phyloP scores from a whole-genome alignment of 2,113 vertebrate species.

The Prionailurus bengalensis region DNA sequence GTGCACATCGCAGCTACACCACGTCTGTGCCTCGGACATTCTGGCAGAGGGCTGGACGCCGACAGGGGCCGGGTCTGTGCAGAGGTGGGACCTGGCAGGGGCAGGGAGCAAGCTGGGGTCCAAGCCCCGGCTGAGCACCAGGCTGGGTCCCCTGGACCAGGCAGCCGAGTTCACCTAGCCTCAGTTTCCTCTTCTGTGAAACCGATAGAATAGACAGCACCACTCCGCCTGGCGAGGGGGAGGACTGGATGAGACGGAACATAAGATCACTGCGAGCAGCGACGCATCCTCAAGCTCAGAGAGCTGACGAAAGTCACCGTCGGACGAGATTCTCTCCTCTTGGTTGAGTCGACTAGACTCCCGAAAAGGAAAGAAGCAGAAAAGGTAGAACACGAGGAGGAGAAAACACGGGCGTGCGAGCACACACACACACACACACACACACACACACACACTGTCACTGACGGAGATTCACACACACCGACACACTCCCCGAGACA shows the following conservation, averaged over 20 bases:
- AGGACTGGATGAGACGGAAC: rapidly evolving
- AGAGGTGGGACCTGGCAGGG: background rate
- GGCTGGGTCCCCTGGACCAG: background rate
- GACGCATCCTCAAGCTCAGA: rapidly evolving
- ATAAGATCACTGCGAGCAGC: background rate
- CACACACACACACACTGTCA: rapidly evolving
- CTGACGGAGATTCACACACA: background rate
- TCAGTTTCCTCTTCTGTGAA: background rate
- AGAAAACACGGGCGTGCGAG: background rate
- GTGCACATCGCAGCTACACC: rapidly evolving
- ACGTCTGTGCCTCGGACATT: rapidly evolving
- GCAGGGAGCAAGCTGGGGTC: background rate
- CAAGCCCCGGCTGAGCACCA: background rate
- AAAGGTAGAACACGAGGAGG: background rate
- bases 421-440: background rate
- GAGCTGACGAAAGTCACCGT: background rate
- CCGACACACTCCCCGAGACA: background rate
- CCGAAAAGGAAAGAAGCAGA: background rate
- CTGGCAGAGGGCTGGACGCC: background rate
- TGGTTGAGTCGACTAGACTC: background rate
- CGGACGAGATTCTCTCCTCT: background rate
- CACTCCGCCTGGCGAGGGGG: rapidly evolving
- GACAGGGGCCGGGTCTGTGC: rapidly evolving
- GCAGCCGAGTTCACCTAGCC: background rate
- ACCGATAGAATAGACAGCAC: background rate